Base-by-base conservation (phyloP, 2,888 invertebrate genomes). In the Laothoe populi region DNA sequence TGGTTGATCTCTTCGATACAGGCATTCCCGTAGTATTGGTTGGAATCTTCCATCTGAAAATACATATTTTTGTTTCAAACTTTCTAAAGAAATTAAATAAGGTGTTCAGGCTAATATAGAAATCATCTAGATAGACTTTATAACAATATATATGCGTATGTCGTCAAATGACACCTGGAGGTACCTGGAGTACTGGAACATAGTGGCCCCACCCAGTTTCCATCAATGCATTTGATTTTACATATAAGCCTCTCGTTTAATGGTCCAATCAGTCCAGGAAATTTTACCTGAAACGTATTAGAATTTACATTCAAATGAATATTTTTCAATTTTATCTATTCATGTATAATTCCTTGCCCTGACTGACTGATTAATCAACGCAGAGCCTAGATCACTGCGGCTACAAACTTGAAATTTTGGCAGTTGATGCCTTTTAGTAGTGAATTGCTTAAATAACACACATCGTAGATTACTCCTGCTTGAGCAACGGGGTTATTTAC, bases 211-310 rank as follows among this genome's bases (percentile, higher is more conserved):
- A 96, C 96, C 97, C 97, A 97, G 81, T 96, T 95, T 53, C 97
- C 97, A 78, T 96, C 96, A 65, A 97, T 95, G 80, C 97, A 97
- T 83, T 97, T 96, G 69, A 97, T 96, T 86, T 97, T 97, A 86
- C 97, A 97, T 62, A 96, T 94, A 26, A 96, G 92, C 63, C 95
- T 93, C 80, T 96, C 96, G 67, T 95, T 95, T 64, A 96, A 86
- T 2, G 96, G 96, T 11, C 96, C 96, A 67, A 96, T 95, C 68
- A 96, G 93, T 19, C 96, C 96, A n/a, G 96, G 95, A 84, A 97
- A 97, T 82, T 95, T 95, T 0, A 95, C 95, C 92, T 95, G 68
- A 38, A 78, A 74, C 19, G 5, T n/a, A 57, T 23, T 26, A 40
- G 31, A 59, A n/a, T 42, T 40, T 23, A 59, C 19, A 19, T 35